These are phyloP conservation scores for Electrona antarctica DNA, from an alignment of 2,113 vertebrate genomes.

Conservation along the genomic window DNA sequence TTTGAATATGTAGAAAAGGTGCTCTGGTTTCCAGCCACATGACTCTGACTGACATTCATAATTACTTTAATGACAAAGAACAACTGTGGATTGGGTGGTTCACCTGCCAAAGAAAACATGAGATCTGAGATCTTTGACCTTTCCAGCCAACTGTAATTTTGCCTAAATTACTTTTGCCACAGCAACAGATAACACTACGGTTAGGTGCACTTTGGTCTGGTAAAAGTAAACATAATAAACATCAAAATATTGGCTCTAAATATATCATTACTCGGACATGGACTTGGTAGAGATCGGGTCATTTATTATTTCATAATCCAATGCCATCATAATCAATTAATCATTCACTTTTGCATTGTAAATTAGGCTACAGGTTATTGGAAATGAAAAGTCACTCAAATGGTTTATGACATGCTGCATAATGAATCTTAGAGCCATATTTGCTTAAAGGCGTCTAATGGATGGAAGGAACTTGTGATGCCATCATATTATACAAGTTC, in stretches of 20 bases:
- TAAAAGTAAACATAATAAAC: background rate
- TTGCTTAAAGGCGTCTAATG: background rate
- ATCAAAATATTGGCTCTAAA: background rate
- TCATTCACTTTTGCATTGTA: background rate
- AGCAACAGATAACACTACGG: slow-evolving; percentile 8
- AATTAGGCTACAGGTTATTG: background rate
- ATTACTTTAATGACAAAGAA: background rate
- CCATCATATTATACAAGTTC: background rate
- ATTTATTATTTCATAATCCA: too few species aligned
- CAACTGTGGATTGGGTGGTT: background rate
- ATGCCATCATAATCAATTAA: background rate
- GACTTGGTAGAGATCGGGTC: background rate
- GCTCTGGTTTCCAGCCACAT: background rate
- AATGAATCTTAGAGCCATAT: too few species aligned
- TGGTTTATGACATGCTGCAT: too few species aligned
- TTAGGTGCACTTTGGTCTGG: slow-evolving; percentile 16
- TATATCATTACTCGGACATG: background rate
- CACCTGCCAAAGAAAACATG: background rate
- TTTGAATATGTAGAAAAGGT: too few species aligned
- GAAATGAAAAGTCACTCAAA: too few species aligned
- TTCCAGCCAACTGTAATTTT: background rate
- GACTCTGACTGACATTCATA: background rate
- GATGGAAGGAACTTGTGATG: slow-evolving; percentile 22
- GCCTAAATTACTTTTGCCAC: slow-evolving; percentile 5
- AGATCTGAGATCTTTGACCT: slow-evolving; percentile 1